phyloP scores from a whole-genome alignment of 2,888 invertebrate species.

The Hoplodrina ambigua region DNA sequence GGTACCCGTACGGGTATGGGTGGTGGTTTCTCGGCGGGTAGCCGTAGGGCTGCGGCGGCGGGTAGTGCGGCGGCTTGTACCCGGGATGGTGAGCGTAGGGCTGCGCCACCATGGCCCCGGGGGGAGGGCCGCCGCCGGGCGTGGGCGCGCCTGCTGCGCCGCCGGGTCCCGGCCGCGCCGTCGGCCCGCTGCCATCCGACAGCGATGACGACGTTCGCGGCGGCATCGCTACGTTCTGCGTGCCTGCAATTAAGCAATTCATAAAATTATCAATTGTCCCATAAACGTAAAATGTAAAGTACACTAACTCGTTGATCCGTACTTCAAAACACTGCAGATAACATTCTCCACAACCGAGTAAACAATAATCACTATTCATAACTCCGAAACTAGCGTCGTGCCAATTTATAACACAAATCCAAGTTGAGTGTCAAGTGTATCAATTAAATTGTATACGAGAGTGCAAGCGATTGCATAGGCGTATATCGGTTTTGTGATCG shows the following conservation, averaged over 20 bases:
- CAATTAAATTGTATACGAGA: conserved; percentile 74
- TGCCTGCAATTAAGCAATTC: conserved; percentile 89
- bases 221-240: conserved; percentile 98
- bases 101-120: conserved; percentile 84
- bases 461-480: conserved; percentile 74
- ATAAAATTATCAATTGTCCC: conserved; percentile 3
- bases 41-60: conserved; percentile 86
- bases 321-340: conserved; percentile 17
- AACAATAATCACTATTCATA: conserved; percentile 30
- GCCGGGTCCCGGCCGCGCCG: conserved; percentile 76
- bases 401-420: conserved; percentile 65
- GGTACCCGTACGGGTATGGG: conserved; percentile 87
- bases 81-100: conserved; percentile 83
- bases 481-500: conserved; percentile 75
- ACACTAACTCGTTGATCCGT: background rate
- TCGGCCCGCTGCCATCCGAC: conserved; percentile 89
- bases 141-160: conserved; percentile 75
- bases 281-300: background rate
- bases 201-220: conserved; percentile 97
- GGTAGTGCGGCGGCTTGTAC: conserved; percentile 87
- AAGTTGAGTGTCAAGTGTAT: conserved; percentile 69
- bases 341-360: conserved; percentile 8
- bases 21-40: conserved; percentile 87
- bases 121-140: conserved; percentile 80
- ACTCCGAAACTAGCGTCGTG: conserved; percentile 28